phyloP scores from a whole-genome alignment of 2,113 vertebrate genomes.

The rabbit (Oryctolagus cuniculus) region mOryCun1.1 NC_091436.1:33692501-33693000 shows the following conservation, averaged over 20 bases:
- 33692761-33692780: too few species aligned
- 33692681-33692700: neutral
- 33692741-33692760: too few species aligned
- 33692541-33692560: conserved; percentile 10
- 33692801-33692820: too few species aligned
- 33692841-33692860: too few species aligned
- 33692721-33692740: too few species aligned
- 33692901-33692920: neutral
- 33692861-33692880: too few species aligned
- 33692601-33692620: neutral
- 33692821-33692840: too few species aligned
- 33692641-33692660: neutral
- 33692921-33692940: conserved; percentile 32
- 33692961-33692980: conserved; percentile 18
- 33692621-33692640: neutral
- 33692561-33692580: neutral
- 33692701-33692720: too few species aligned
- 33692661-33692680: neutral
- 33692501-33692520: neutral
- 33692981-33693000: neutral
- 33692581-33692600: conserved; percentile 22
- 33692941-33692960: neutral
- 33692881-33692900: neutral
- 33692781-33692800: too few species aligned
- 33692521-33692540: neutral